These are phyloP conservation scores for Seira musarum DNA, from an alignment of 2,888 invertebrate species.

Conservation along the genomic window DNA sequence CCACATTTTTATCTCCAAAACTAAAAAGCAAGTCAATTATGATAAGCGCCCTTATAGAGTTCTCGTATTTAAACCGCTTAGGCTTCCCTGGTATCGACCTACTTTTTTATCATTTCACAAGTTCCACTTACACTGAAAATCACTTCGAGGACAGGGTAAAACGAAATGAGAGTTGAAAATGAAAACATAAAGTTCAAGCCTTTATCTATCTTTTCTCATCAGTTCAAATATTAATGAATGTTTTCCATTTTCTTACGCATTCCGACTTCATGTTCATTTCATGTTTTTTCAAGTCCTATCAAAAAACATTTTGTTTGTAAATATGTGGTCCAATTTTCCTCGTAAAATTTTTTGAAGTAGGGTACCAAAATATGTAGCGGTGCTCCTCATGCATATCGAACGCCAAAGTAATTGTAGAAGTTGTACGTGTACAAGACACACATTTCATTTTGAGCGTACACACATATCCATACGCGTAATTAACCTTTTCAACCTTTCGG, in stretches of 20 bases:
- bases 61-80: too few relatives aligned
- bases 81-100: conserved; percentile 28
- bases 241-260: conserved; percentile 16
- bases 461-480: conserved; percentile 34
- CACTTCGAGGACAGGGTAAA: not conserved
- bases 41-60: too few relatives aligned
- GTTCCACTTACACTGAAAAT: conserved; percentile 24
- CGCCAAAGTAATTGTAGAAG: too few relatives aligned
- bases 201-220: conserved; percentile 9
- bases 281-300: too few relatives aligned
- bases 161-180: too few relatives aligned
- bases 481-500: conserved; percentile 48
- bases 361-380: too few relatives aligned
- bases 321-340: conserved; percentile 40
- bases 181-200: conserved; percentile 19
- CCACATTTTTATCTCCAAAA: too few relatives aligned
- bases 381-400: too few relatives aligned
- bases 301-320: too few relatives aligned
- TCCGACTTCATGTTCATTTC: not conserved
- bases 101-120: conserved; percentile 26
- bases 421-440: too few relatives aligned
- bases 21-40: too few relatives aligned
- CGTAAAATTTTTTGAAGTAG: not conserved
- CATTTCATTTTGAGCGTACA: not conserved
- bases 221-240: conserved; percentile 35